These are phyloP conservation scores for Sarotherodon lohbergeri DNA, from an alignment of 2,113 vertebrate species.

Conservation along the genomic window DNA sequence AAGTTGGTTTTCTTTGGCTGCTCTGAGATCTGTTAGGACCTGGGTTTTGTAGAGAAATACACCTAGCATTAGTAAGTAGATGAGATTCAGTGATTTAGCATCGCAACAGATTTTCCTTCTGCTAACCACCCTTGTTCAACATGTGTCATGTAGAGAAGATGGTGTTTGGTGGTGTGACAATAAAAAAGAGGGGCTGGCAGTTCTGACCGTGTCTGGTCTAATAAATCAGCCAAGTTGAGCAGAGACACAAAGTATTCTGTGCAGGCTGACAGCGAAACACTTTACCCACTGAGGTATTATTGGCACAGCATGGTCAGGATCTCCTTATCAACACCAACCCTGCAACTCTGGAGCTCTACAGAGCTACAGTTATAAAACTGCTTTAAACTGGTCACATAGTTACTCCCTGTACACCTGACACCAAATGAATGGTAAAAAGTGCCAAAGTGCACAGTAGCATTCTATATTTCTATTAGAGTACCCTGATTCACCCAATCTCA, in stretches of 20 bases:
- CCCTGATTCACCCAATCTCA: not conserved
- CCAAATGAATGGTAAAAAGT: not conserved
- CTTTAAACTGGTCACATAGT: not conserved
- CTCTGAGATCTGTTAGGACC: not conserved
- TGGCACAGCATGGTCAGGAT: not conserved
- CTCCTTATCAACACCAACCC: not conserved
- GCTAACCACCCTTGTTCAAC: not conserved
- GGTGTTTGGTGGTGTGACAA: not conserved
- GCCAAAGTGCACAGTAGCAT: not conserved
- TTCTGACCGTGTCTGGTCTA: not conserved
- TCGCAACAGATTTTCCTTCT: not conserved
- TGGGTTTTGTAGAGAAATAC: not conserved
- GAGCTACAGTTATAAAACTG: not conserved
- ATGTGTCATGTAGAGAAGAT: not conserved
- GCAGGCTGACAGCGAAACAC: not conserved
- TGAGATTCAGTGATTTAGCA: not conserved
- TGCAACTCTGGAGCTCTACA: not conserved
- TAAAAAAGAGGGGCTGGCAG: not conserved
- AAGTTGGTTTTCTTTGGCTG: not conserved
- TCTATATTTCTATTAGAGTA: not conserved
- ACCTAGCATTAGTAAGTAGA: not conserved
- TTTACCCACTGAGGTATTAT: not conserved
- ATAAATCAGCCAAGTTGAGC: not conserved
- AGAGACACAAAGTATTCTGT: not conserved
- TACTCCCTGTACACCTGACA: not conserved